Conservation (phyloP, 2,888 invertebrate species). For the Theretra japonica region DNA sequence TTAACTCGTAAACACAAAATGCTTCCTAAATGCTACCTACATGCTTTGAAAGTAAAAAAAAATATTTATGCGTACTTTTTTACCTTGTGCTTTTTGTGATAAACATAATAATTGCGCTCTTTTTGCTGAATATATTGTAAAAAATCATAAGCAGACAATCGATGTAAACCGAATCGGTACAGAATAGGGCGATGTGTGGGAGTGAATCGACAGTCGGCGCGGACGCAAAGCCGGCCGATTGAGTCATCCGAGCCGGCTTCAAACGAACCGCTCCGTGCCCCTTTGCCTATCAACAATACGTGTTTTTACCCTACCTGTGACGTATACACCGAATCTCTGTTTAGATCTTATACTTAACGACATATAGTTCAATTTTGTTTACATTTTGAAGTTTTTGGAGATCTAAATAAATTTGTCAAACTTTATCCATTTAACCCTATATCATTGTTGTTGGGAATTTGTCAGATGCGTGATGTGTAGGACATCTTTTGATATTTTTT, state of each 20-base stretch:
- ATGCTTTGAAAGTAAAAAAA: background rate
- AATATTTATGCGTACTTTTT: background rate
- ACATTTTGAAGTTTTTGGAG: slow-evolving; percentile 33
- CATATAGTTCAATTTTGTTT: slow-evolving; percentile 46
- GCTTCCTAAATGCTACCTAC: background rate
- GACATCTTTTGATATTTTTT: slow-evolving; percentile 55
- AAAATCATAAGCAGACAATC: slow-evolving; percentile 18
- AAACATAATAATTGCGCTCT: slow-evolving; percentile 5
- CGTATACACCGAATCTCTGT: background rate
- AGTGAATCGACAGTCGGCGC: slow-evolving; percentile 47
- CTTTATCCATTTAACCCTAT: slow-evolving; percentile 78
- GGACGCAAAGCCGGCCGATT: slow-evolving; percentile 76
- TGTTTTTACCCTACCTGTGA: slow-evolving; percentile 44
- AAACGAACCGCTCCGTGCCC: slow-evolving; percentile 78
- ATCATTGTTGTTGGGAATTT: slow-evolving; percentile 81
- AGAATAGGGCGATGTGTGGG: slow-evolving; percentile 64
- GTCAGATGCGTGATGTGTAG: slow-evolving; percentile 78
- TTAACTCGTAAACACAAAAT: no score
- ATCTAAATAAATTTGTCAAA: slow-evolving; percentile 48
- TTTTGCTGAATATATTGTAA: background rate
- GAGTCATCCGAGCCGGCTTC: slow-evolving; percentile 81
- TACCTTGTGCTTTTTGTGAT: background rate
- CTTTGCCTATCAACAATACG: slow-evolving; percentile 59
- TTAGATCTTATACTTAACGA: background rate
- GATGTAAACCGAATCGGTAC: slow-evolving; percentile 36